Evolutionary conservation across 2,113 vertebrate species (phyloP).

Genomic region (Neoarius graeffei): DNA sequence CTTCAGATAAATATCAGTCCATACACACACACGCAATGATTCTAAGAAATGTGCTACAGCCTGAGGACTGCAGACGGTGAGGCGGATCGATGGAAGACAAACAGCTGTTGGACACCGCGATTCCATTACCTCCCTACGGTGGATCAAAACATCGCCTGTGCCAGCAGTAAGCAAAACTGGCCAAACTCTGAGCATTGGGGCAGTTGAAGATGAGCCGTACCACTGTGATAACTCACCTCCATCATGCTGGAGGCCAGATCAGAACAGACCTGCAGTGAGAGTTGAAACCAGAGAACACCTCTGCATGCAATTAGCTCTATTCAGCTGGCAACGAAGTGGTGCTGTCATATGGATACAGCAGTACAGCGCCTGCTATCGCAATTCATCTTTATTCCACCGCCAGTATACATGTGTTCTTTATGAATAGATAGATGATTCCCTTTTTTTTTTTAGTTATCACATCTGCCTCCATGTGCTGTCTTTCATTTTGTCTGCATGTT

Average conservation of each 20-base stretch:
- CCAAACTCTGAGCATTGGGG: not conserved
- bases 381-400: constrained; percentile 14
- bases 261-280: constrained; percentile 31
- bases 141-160: constrained; percentile 26
- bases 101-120: constrained; percentile 45
- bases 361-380: not conserved
- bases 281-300: constrained; percentile 18
- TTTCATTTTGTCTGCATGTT: constrained; percentile 29
- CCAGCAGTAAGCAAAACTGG: constrained; percentile 26
- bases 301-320: constrained; percentile 35
- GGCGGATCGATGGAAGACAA: constrained; percentile 46
- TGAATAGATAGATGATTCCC: constrained; percentile 17
- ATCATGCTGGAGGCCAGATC: constrained; percentile 16
- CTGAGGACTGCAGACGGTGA: constrained; percentile 31
- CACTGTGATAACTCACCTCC: constrained; percentile 24
- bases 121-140: constrained; percentile 42
- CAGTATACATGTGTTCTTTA: constrained; percentile 38
- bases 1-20: constrained; percentile 49
- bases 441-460: not conserved
- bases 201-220: not conserved
- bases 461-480: constrained; percentile 12
- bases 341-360: constrained; percentile 29
- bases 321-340: constrained; percentile 35
- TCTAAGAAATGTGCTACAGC: constrained; percentile 36
- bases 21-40: constrained; percentile 7